Evolutionary conservation across 2,888 invertebrate species (phyloP).

Genomic region (Ennomos quercinarius): DNA sequence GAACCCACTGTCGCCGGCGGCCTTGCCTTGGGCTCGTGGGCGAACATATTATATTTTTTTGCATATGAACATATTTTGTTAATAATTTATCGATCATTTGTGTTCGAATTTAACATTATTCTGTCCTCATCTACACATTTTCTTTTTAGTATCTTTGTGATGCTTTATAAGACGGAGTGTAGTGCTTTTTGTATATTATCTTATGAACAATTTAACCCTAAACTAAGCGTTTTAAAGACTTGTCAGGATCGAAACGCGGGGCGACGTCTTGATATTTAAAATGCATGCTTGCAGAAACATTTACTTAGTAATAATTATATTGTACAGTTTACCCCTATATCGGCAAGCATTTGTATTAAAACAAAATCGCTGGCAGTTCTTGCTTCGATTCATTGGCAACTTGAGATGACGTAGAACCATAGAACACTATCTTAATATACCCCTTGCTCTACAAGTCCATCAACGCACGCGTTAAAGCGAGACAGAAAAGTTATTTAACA

Average conservation of each 20-base stretch:
- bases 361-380: slow-evolving; percentile 14
- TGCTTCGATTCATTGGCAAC: slow-evolving; percentile 47
- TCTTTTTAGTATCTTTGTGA: slow-evolving; percentile 78
- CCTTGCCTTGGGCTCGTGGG: slow-evolving; percentile 44
- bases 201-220: slow-evolving; percentile 46
- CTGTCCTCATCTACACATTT: slow-evolving; percentile 63
- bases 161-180: slow-evolving; percentile 63
- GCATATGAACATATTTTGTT: slow-evolving; percentile 81
- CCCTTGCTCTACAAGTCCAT: too few species aligned
- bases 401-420: slow-evolving; percentile 48
- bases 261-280: slow-evolving; percentile 16
- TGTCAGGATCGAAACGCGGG: slow-evolving; percentile 15
- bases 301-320: slow-evolving; percentile 4
- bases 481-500: too few species aligned
- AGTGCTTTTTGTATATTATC: slow-evolving; percentile 57
- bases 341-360: slow-evolving; percentile 2
- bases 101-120: slow-evolving; percentile 71
- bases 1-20: slow-evolving; percentile 40
- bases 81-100: slow-evolving; percentile 74
- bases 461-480: too few species aligned
- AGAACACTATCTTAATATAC: slow-evolving; percentile 24
- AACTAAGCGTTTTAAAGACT: slow-evolving; percentile 44
- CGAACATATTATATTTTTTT: slow-evolving; percentile 65
- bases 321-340: slow-evolving; percentile 6
- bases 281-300: slow-evolving; percentile 12